Evolutionary conservation across 2,797 vertebrate genomes (phyloP), one percentile per base, ranked within the genome.

Genomic region (Thalassophryne amazonica): DNA sequence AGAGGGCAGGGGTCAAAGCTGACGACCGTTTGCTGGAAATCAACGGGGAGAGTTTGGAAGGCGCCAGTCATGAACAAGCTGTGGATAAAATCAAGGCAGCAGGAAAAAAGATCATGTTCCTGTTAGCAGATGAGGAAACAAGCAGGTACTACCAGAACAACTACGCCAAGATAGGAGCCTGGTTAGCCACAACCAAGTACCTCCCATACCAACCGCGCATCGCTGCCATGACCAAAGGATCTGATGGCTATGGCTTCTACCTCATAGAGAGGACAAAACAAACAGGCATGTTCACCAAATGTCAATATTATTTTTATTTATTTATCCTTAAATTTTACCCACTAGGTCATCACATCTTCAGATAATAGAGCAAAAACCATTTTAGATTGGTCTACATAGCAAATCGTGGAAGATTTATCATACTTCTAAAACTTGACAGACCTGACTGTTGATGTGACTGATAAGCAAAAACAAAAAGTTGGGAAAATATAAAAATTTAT

Each of bases 21-120:
- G 82, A 90, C 0, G 96, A 99, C 60, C 92, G 85, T 6, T 30
- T 99, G 41, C 68, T 98, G 45, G 94, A 98, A 83, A 58, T 99
- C 57, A 98, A 98, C 1, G 93, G 94, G 13, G 86, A 93, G 64
- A 94, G 89, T 0, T 48, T 96, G 1, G 94, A 95, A 60, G 64
- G 54, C 0, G 43, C 40, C 73, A 90, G 85, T 4, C 94, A 99
- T 0, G 88, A 95, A 1, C 70, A 94, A 38, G 87, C 86, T 13
- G 93, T 95, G 53, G 78, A 89, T 24, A 94, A 89, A 91, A 85
- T 99, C 49, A 96, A 76, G 72, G 74, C 54, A 57, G 81, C 87
- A 0, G 94, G 89, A 18, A 77, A 64, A 57, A 78, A 16, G 1
- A 0, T 97, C 27, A 69, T 92, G 88, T 82, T 99, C 60, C 85